A percentile compares a stretch with the other conserved stretches of the same genome.
Evolutionary conservation across 1,140 invertebrate species (phyloP).

Genomic region (Drosophila subpulchrella): DNA sequence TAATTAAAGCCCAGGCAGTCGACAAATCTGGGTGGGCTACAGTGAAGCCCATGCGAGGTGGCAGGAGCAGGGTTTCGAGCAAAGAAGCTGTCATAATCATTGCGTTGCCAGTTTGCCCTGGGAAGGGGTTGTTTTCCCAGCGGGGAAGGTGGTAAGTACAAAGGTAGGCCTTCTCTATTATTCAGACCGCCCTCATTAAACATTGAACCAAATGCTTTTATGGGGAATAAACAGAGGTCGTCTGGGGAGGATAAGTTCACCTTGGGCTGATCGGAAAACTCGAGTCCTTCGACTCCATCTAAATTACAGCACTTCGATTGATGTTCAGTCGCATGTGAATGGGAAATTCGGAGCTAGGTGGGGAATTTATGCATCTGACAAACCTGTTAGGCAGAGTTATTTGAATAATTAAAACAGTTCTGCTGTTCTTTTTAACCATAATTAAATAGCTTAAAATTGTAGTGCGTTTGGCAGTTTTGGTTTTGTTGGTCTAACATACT

Average conservation of each 20-base stretch:
- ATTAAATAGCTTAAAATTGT: slow-evolving; percentile 48
- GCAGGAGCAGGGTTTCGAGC: slow-evolving; percentile 24
- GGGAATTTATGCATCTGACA: slow-evolving; percentile 2
- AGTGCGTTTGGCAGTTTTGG: slow-evolving; percentile 37
- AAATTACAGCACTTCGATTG: slow-evolving; percentile 23
- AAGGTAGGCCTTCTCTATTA: slow-evolving; percentile 40
- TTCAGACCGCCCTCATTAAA: slow-evolving; percentile 56
- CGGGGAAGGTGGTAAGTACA: slow-evolving; percentile 3
- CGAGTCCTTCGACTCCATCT: neutral
- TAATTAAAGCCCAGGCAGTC: slow-evolving; percentile 58
- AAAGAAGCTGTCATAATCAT: slow-evolving; percentile 60
- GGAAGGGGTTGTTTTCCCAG: slow-evolving; percentile 16
- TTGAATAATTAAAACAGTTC: slow-evolving; percentile 70
- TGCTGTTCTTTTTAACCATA: slow-evolving; percentile 14
- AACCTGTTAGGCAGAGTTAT: slow-evolving; percentile 54
- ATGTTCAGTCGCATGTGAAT: slow-evolving; percentile 19
- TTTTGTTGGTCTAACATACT: slow-evolving; percentile 20
- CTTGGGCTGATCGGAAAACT: slow-evolving; percentile 27
- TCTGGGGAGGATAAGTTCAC: neutral
- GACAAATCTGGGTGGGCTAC: slow-evolving; percentile 12
- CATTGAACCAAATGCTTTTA: slow-evolving; percentile 50
- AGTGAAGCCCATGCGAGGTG: slow-evolving; percentile 27
- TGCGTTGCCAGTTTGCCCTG: neutral
- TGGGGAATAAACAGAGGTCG: slow-evolving; percentile 7
- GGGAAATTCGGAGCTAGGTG: neutral